Conservation (phyloP, 2,888 invertebrate species). For the Pyrrhosoma nymphula region DNA sequence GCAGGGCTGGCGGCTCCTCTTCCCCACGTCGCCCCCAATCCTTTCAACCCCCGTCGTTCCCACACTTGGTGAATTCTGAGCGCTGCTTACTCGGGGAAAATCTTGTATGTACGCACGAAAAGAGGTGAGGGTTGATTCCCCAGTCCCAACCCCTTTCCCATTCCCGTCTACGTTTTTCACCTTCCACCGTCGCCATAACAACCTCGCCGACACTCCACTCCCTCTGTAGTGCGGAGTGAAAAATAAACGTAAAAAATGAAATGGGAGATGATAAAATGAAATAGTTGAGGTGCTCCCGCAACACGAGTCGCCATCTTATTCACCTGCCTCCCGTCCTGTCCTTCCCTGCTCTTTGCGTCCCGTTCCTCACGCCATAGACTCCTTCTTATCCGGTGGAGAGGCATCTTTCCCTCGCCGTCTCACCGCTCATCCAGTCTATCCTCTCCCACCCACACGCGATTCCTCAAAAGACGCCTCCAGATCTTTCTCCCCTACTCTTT, state of each 20-base stretch:
- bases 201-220: not conserved
- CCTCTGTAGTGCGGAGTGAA: not conserved
- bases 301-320: not conserved
- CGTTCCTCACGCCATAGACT: not conserved
- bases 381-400: not conserved
- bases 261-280: not conserved
- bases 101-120: constrained; percentile 22
- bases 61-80: constrained; percentile 60
- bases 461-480: not conserved
- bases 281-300: not conserved
- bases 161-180: not conserved
- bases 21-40: not conserved
- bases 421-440: not conserved
- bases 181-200: not conserved
- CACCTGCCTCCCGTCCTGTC: not conserved
- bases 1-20: not conserved
- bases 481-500: not conserved
- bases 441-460: not conserved
- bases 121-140: not conserved
- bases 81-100: constrained; percentile 57
- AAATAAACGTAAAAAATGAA: not conserved
- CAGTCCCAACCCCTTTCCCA: not conserved
- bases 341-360: no score
- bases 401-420: not conserved
- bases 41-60: not conserved